phyloP scores from a whole-genome alignment of 2,797 vertebrate genomes.

The Cetoscarus ocellatus region DNA sequence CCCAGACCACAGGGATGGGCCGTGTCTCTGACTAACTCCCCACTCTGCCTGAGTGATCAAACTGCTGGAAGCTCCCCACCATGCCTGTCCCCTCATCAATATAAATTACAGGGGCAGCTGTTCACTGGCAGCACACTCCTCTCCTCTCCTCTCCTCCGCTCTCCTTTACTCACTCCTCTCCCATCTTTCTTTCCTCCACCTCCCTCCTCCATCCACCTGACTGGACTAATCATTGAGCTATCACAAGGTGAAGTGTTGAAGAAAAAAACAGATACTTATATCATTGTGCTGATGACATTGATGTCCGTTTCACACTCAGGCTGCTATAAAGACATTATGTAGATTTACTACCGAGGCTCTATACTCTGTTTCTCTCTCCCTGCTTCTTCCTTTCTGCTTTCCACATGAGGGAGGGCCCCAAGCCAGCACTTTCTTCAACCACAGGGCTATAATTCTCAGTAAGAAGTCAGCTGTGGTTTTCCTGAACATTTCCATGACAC shows the following conservation, averaged over 20 bases:
- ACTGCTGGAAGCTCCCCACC: constrained; percentile 81
- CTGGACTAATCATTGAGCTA: constrained; percentile 65
- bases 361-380: no score
- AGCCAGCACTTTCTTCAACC: constrained; percentile 50
- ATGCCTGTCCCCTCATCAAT: constrained; percentile 84
- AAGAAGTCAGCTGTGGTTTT: constrained; percentile 67
- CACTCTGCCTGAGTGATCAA: constrained; percentile 86
- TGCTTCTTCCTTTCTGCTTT: constrained; percentile 29
- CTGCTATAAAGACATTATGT: constrained; percentile 23
- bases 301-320: constrained; percentile 37
- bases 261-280: constrained; percentile 73
- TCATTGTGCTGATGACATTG: constrained; percentile 49
- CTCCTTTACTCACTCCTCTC: constrained; percentile 9
- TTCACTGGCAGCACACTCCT: constrained; percentile 81
- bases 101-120: constrained; percentile 88
- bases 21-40: constrained; percentile 73
- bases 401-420: constrained; percentile 45
- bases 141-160: constrained; percentile 55
- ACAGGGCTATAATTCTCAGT: constrained; percentile 68
- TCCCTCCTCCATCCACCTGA: constrained; percentile 42
- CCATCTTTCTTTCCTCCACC: constrained; percentile 8
- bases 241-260: constrained; percentile 62
- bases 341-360: no score
- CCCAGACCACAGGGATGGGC: constrained; percentile 73
- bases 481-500: constrained; percentile 61